Percentiles rank a stretch among this genome's conserved stretches.
Conservation (phyloP, 2,888 invertebrate genomes). For the Sinohyriopsis cumingii region DNA sequence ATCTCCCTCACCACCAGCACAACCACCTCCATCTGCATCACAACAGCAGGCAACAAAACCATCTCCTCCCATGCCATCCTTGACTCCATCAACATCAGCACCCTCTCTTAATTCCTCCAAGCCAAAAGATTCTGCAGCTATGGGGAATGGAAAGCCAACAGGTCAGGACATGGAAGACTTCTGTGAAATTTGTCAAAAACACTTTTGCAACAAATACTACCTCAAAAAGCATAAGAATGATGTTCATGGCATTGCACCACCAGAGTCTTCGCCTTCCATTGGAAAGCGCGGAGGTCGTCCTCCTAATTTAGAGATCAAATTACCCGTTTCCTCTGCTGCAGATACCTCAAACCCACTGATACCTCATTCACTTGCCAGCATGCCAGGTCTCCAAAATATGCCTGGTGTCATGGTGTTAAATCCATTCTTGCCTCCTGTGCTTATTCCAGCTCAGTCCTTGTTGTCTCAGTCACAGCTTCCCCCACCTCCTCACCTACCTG, state of each 20-base stretch:
- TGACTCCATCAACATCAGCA: conserved; percentile 6
- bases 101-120: conserved; percentile 15
- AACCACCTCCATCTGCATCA: conserved; percentile 41
- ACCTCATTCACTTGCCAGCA: conserved; percentile 62
- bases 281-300: conserved; percentile 55
- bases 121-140: conserved; percentile 12
- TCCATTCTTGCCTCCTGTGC: conserved; percentile 69
- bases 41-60: conserved; percentile 31
- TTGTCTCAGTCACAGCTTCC: conserved; percentile 53
- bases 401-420: conserved; percentile 70
- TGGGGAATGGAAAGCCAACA: conserved; percentile 22
- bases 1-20: conserved; percentile 42
- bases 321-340: conserved; percentile 49
- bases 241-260: conserved; percentile 71
- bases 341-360: conserved; percentile 43
- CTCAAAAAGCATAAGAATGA: conserved; percentile 72
- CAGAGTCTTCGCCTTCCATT: conserved; percentile 46
- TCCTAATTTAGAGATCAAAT: conserved; percentile 50
- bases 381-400: conserved; percentile 59
- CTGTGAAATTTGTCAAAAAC: conserved; percentile 73
- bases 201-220: conserved; percentile 74
- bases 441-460: conserved; percentile 60
- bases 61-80: conserved; percentile 14
- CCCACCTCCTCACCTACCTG: conserved; percentile 51
- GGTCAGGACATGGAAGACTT: conserved; percentile 69